Percentiles rank a stretch among this genome's conserved stretches.
These are phyloP conservation scores for Clusia tigrina DNA, from an alignment of 2,888 invertebrate genomes.

Conservation along the genomic window DNA sequence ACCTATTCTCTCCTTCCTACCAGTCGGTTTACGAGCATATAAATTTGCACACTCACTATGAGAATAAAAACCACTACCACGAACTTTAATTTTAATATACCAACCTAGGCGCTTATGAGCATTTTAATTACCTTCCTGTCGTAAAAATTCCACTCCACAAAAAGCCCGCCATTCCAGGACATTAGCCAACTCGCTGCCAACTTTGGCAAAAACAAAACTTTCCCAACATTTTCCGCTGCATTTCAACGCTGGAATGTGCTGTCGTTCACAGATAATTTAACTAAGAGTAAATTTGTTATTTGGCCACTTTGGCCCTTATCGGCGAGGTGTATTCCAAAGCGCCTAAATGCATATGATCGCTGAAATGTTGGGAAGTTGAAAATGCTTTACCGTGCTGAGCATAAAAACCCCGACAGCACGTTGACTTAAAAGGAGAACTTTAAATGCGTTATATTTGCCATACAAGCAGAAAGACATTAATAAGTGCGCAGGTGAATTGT, in stretches of 20 bases:
- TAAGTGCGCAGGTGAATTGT: too few species aligned
- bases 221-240: background rate
- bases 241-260: slow-evolving; percentile 23
- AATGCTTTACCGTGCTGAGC: too few species aligned
- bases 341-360: slow-evolving; percentile 57
- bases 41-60: background rate
- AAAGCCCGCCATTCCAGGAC: background rate
- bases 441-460: too few species aligned
- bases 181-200: background rate
- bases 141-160: too few species aligned
- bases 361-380: slow-evolving; percentile 47
- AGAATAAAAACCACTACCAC: background rate
- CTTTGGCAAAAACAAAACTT: too few species aligned
- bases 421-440: too few species aligned
- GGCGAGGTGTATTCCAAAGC: slow-evolving; percentile 33
- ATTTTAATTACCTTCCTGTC: background rate
- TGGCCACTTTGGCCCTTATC: background rate
- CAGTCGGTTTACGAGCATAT: background rate
- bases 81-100: background rate
- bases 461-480: too few species aligned
- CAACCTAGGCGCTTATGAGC: background rate
- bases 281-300: background rate
- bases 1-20: background rate
- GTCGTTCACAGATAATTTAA: slow-evolving; percentile 39
- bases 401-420: too few species aligned